Percentiles rank a stretch among this genome's conserved stretches.
Evolutionary conservation across 2,113 vertebrate species (phyloP).

Genomic region (Trichechus manatus): DNA sequence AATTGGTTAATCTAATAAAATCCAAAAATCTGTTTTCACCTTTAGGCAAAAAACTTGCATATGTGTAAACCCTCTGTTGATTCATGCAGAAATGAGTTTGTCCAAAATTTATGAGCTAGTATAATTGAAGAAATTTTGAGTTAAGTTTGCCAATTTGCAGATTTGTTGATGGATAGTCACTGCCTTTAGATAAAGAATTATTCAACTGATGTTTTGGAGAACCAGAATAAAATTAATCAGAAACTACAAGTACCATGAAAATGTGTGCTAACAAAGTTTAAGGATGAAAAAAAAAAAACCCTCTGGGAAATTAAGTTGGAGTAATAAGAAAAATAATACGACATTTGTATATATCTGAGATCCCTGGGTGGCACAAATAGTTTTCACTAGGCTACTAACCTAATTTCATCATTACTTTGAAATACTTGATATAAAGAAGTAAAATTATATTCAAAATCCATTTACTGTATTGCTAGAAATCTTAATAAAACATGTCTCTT

Average conservation of each 20-base stretch:
- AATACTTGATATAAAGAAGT: not conserved
- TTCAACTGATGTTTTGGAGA: not conserved
- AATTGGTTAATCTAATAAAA: not conserved
- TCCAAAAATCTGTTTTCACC: not conserved
- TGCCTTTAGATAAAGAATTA: not conserved
- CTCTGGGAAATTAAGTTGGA: not conserved
- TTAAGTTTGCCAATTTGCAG: not conserved
- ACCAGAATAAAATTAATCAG: not conserved
- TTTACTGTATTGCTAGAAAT: not conserved
- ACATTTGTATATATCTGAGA: not conserved
- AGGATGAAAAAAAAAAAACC: not conserved
- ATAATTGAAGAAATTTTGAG: not conserved
- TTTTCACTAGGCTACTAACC: too few relatives aligned
- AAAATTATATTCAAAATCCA: not conserved
- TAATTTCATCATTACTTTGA: too few relatives aligned
- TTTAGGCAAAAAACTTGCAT: not conserved
- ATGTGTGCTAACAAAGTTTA: not conserved
- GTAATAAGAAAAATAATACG: not conserved
- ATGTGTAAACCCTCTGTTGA: not conserved
- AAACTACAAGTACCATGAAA: not conserved
- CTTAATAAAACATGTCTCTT: not conserved
- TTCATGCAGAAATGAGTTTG: not conserved
- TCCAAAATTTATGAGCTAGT: not conserved
- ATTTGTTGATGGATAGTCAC: not conserved
- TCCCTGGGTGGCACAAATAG: too few relatives aligned